These are phyloP conservation scores for Piaya cayana DNA, from an alignment of 2,113 vertebrate species.

Conservation along the genomic window DNA sequence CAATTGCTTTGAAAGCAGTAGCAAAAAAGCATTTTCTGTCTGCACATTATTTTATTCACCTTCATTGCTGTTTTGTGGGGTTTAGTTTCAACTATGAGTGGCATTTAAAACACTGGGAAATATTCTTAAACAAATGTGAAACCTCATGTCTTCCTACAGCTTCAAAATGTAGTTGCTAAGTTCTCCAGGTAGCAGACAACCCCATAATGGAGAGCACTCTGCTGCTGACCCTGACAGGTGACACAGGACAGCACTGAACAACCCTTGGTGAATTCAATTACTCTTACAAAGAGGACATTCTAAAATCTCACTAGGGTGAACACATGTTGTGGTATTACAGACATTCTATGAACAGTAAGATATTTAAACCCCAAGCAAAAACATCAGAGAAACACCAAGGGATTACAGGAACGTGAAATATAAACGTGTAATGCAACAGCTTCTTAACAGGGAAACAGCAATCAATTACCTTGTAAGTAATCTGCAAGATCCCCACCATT, in stretches of 20 bases:
- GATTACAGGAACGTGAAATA: neutral
- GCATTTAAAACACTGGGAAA: neutral
- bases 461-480: constrained; percentile 93
- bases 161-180: neutral
- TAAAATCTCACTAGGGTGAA: neutral
- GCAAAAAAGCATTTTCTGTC: neutral
- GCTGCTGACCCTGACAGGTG: neutral
- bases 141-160: neutral
- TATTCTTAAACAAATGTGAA: neutral
- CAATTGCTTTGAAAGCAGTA: neutral
- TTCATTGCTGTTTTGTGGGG: neutral
- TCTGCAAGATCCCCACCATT: constrained; percentile 98
- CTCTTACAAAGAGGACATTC: neutral
- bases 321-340: neutral
- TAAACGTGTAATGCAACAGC: neutral
- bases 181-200: neutral
- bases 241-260: neutral
- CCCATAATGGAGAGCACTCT: neutral
- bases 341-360: neutral
- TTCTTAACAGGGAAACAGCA: neutral
- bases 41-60: neutral
- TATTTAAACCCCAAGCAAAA: neutral
- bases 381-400: neutral
- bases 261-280: neutral
- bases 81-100: neutral